phyloP scores from a whole-genome alignment of 2,888 invertebrate genomes.

The Melanostoma mellinum region DNA sequence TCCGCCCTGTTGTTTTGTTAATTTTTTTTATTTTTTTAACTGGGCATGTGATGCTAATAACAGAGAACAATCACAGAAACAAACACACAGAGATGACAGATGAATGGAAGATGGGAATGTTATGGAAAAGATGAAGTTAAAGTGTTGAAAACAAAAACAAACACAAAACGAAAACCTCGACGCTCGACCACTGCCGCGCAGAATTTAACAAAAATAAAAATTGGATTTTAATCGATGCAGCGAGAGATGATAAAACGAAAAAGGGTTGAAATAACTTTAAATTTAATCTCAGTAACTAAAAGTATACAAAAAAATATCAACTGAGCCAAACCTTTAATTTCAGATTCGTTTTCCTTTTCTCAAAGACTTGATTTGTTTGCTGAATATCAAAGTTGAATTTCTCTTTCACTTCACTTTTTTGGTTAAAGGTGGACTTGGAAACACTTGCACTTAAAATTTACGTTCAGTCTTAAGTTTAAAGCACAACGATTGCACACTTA shows the following conservation, averaged over 20 bases:
- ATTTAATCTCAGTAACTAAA: conserved; percentile 23
- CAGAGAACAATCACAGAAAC: conserved; percentile 31
- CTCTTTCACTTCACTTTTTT: conserved; percentile 34
- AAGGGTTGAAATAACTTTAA: conserved; percentile 25
- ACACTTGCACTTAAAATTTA: conserved; percentile 51
- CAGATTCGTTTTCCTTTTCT: conserved; percentile 10
- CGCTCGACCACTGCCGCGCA: conserved; percentile 1
- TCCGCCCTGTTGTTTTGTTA: conserved; percentile 12
- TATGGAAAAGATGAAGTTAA: conserved; percentile 30
- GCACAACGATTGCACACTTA: conserved; percentile 15
- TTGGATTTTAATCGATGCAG: conserved; percentile 38
- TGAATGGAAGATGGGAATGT: conserved; percentile 42
- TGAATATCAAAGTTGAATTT: conserved; percentile 20
- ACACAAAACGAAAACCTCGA: conserved; percentile 29
- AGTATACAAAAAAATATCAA: conserved; percentile 7
- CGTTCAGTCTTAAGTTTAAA: conserved; percentile 29
- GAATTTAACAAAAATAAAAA: conserved; percentile 24
- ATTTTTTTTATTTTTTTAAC: conserved; percentile 22
- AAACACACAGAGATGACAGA: conserved; percentile 27
- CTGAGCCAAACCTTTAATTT: conserved; percentile 58
- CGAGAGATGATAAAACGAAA: conserved; percentile 11
- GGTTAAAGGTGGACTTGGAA: background rate
- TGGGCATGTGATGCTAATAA: conserved; percentile 48
- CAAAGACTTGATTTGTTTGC: conserved; percentile 2
- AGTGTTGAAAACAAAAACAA: conserved; percentile 58